A percentile compares a stretch with the other conserved stretches of the same genome.
phyloP scores from a whole-genome alignment of 2,888 invertebrate species.

The Meteorus colon region DNA sequence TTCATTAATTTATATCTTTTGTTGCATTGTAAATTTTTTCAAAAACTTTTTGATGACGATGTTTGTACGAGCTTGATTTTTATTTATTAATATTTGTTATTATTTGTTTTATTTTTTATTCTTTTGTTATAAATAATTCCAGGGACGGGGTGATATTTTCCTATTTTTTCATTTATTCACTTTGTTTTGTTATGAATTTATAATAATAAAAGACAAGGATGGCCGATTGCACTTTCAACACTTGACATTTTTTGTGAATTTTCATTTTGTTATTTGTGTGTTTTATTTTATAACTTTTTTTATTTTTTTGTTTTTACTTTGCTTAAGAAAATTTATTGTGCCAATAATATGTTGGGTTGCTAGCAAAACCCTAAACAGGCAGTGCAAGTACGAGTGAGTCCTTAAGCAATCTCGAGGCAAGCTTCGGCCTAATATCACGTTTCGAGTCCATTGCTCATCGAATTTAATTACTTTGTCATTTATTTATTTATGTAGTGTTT shows the following conservation, averaged over 20 bases:
- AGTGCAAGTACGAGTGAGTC: slow-evolving; percentile 73
- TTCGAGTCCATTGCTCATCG: slow-evolving; percentile 73
- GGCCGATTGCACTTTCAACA: slow-evolving; percentile 45
- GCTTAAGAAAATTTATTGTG: slow-evolving; percentile 74
- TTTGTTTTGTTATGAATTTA: slow-evolving; percentile 10
- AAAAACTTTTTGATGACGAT: slow-evolving; percentile 36
- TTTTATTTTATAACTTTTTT: slow-evolving; percentile 38
- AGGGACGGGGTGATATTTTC: slow-evolving; percentile 18
- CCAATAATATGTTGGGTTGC: slow-evolving; percentile 73
- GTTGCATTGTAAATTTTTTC: slow-evolving; percentile 45
- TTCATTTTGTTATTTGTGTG: slow-evolving; percentile 5
- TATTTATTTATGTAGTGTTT: slow-evolving; percentile 38
- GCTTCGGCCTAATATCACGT: slow-evolving; percentile 74
- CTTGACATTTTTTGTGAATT: slow-evolving; percentile 41
- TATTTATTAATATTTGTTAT: neutral
- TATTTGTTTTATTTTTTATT: neutral
- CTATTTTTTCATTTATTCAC: neutral
- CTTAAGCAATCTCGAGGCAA: slow-evolving; percentile 74
- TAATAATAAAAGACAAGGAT: neutral
- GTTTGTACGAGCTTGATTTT: neutral
- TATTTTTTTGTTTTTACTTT: slow-evolving; percentile 61
- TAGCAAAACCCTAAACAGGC: slow-evolving; percentile 73
- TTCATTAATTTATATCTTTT: too few relatives aligned
- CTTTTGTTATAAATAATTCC: slow-evolving; percentile 21
- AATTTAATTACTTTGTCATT: slow-evolving; percentile 60